These are phyloP conservation scores for Lagorchestes hirsutus DNA, from an alignment of 2,797 vertebrate species.

Conservation along the genomic window DNA sequence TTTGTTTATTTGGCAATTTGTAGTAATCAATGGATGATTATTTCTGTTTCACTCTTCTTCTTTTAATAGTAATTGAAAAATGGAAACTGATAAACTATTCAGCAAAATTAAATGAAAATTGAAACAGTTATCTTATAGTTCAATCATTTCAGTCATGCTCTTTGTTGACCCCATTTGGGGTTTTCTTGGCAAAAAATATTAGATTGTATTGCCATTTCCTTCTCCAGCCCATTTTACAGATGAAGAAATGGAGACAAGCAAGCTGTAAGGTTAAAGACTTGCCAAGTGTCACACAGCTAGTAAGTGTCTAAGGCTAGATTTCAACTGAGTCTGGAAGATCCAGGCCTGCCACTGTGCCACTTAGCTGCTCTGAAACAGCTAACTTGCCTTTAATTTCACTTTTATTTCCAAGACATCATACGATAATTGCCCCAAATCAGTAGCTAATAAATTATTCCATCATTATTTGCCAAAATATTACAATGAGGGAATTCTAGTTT, in stretches of 20 bases:
- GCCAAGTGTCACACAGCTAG: neutral
- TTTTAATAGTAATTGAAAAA: slow-evolving; percentile 26
- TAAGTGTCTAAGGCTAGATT: neutral
- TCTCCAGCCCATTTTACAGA: neutral
- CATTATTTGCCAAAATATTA: slow-evolving; percentile 11
- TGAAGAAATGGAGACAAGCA: neutral
- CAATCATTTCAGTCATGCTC: neutral
- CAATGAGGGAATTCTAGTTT: neutral
- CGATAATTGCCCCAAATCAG: slow-evolving; percentile 35
- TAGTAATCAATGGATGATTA: slow-evolving; percentile 19
- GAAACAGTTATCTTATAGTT: neutral
- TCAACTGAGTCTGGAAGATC: neutral
- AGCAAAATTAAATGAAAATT: neutral
- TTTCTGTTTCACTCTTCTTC: slow-evolving; percentile 27
- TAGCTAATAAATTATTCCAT: slow-evolving; percentile 41
- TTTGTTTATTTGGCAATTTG: slow-evolving; percentile 43
- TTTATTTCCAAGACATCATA: slow-evolving; percentile 44
- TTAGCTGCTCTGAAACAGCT: neutral
- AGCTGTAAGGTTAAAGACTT: neutral
- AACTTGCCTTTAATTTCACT: slow-evolving; percentile 45
- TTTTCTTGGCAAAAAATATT: neutral
- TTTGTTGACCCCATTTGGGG: neutral
- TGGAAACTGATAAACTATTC: slow-evolving; percentile 13
- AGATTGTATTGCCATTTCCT: neutral
- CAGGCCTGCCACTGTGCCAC: neutral